Evolutionary conservation across 1,140 invertebrate species (phyloP), one percentile per base, ranked within the genome.

Genomic region (Pseudomyrmex cubaensis): DNA sequence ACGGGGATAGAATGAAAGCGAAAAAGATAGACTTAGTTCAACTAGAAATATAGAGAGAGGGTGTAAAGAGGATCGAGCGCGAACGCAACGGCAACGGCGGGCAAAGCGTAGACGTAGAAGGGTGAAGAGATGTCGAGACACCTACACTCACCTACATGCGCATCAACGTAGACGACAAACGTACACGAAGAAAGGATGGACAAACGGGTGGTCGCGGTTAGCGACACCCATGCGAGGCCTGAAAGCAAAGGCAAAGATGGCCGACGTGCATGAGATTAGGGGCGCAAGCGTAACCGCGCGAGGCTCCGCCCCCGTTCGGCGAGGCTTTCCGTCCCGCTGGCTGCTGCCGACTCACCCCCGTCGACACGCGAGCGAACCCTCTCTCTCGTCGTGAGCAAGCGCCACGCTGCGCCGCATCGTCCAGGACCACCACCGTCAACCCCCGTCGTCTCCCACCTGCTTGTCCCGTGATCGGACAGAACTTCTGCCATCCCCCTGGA

Each of bases 171-270:
- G 74, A 85, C 10, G 85, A 86, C 85, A 73, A 66, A 76, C 69
- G 20, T 57, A 63, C 48, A 66, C 74, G 54, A 52, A 82, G 85
- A 86, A 85, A 89, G 90, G 87, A 90, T 84, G 90, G 89, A 91
- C 84, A 77, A 83, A 87, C 78, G 87, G 82, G 90, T 92, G 92
- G 92, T 92, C 93, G 91, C 90, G 91, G 92, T 90, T 92, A 92
- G 90, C 87, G 90, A 91, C 86, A 88, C 87, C 87, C 87, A 88
- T 82, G 76, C 74, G 56, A 75, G 72, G 69, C 76, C 52, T 82
- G 74, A 70, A 75, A 76, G 87, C 84, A 85, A 88, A 72, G 82
- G 70, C 84, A 90, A 93, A 93, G 92, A 94, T 93, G 93, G 93
- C 93, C 91, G 93, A 89, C 89, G 48, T 8, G 69, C 70, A 62